These are phyloP conservation scores for Myodes glareolus DNA, from an alignment of 2,113 vertebrate genomes.

Conservation along the genomic window DNA sequence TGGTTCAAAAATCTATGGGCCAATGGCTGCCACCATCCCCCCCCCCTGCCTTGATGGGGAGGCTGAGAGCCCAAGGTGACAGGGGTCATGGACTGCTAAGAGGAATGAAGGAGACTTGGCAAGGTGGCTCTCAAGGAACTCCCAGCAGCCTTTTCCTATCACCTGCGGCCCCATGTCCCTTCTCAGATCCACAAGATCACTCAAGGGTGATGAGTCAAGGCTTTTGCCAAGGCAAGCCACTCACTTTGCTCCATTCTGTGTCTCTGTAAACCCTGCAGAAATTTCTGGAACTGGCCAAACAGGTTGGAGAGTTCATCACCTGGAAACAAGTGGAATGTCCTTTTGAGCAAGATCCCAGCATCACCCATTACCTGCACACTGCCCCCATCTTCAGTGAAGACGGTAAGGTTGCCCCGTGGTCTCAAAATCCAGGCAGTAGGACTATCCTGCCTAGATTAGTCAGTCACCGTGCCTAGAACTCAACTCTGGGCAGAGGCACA, in stretches of 20 bases:
- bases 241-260: not conserved
- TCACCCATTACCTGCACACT: conserved; percentile 88
- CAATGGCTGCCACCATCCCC: not conserved
- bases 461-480: no score
- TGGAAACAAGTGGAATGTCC: conserved; percentile 91
- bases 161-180: not conserved
- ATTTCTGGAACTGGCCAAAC: conserved; percentile 89
- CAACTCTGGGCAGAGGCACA: not conserved
- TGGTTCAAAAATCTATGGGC: not conserved
- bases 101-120: not conserved
- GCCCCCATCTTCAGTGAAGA: conserved; percentile 90
- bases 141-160: not conserved
- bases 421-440: not conserved
- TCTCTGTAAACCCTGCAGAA: conserved; percentile 82
- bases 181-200: not conserved
- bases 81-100: not conserved
- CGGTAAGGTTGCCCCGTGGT: conserved; percentile 80
- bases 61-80: not conserved
- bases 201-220: no score
- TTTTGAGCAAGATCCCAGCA: conserved; percentile 88
- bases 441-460: not conserved
- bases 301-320: conserved; percentile 90
- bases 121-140: not conserved
- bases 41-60: not conserved
- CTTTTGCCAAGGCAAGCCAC: no score